Conservation (phyloP, 37 sponge, comb jelly and placozoan species). For the Ianthella basta region DNA sequence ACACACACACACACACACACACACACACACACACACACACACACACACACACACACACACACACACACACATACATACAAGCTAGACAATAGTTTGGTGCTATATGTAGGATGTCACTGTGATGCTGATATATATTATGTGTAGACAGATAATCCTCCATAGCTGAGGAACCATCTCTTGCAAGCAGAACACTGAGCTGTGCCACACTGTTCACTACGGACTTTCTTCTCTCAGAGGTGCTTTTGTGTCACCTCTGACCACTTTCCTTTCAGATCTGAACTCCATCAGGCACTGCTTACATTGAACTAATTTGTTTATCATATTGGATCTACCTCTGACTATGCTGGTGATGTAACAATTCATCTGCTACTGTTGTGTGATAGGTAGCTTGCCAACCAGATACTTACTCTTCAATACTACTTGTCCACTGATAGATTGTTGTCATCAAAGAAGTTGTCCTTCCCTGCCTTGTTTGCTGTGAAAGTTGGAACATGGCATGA, state of each 20-base stretch:
- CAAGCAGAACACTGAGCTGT: too few species aligned
- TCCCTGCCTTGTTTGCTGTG: not conserved
- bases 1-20: too few species aligned
- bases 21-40: too few species aligned
- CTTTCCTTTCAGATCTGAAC: not conserved
- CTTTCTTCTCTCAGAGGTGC: not conserved
- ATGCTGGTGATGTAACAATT: not conserved
- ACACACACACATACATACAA: too few species aligned
- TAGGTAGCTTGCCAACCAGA: not conserved
- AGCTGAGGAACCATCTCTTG: too few species aligned
- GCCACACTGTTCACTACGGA: conserved; percentile 23
- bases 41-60: too few species aligned
- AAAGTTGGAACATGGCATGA: conserved; percentile 42
- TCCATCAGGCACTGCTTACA: not conserved
- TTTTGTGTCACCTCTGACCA: conserved; percentile 15
- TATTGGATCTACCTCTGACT: too few species aligned
- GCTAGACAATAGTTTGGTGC: too few species aligned
- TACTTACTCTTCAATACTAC: conserved; percentile 3
- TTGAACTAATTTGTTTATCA: too few species aligned
- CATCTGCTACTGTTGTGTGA: not conserved
- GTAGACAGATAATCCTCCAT: too few species aligned
- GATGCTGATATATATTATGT: too few species aligned
- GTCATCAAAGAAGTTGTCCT: conserved; percentile 17
- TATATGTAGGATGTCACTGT: too few species aligned
- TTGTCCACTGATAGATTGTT: not conserved